phyloP scores from a whole-genome alignment of 2,888 invertebrate species.

The Hirudinaria manillensis region DNA sequence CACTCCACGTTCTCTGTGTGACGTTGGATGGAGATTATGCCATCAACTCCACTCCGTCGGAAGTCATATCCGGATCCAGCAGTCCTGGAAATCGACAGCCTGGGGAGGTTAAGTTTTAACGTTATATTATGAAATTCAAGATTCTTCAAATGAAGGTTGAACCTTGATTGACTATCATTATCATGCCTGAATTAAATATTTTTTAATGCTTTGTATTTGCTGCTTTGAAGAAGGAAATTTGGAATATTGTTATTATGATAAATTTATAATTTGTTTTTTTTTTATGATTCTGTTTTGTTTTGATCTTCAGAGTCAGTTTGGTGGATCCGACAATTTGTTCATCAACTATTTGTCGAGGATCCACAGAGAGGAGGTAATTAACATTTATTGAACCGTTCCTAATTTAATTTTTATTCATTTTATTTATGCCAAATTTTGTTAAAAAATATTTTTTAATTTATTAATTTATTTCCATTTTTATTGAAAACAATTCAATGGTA shows the following conservation, averaged over 20 bases:
- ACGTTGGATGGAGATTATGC: slow-evolving; percentile 80
- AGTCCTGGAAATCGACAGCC: neutral
- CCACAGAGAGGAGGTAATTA: slow-evolving; percentile 79
- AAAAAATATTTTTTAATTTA: too few relatives aligned
- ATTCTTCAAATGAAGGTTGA: too few relatives aligned
- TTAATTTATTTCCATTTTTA: too few relatives aligned
- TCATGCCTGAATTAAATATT: too few relatives aligned
- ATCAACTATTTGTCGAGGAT: slow-evolving; percentile 97
- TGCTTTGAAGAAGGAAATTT: neutral
- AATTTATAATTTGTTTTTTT: neutral
- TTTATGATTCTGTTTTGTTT: neutral
- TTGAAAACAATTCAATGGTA: too few relatives aligned
- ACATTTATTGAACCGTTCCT: neutral
- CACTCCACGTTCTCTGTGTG: slow-evolving; percentile 68
- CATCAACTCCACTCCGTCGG: slow-evolving; percentile 40
- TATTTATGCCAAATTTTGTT: too few relatives aligned
- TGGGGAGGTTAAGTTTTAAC: neutral
- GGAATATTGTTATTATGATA: neutral
- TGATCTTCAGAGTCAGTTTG: slow-evolving; percentile 42
- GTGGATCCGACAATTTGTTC: slow-evolving; percentile 81
- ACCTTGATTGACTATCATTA: too few relatives aligned
- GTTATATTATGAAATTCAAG: too few relatives aligned
- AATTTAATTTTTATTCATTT: slow-evolving; percentile 5
- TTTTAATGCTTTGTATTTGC: too few relatives aligned
- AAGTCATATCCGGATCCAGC: slow-evolving; percentile 33